Evolutionary conservation across 2,888 invertebrate species (phyloP).

Genomic region (Melipona bicolor): DNA sequence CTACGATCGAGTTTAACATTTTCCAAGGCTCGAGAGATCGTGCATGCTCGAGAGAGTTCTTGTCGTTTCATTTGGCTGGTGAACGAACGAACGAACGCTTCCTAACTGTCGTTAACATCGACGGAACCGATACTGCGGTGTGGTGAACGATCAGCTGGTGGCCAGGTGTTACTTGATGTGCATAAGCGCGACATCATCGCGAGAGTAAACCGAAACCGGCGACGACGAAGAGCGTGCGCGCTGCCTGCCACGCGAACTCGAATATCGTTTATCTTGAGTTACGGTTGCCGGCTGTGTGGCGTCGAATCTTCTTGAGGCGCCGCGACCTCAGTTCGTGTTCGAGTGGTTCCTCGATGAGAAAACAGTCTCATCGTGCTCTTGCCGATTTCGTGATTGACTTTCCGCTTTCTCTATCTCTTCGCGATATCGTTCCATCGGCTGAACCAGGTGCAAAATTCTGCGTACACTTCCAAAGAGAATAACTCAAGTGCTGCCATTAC

Average conservation of each 20-base stretch:
- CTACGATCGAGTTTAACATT: not conserved
- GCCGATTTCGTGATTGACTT: not conserved
- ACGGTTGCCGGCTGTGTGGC: constrained; percentile 58
- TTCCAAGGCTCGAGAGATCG: not conserved
- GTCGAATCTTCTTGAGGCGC: constrained; percentile 39
- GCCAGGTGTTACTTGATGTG: constrained; percentile 4
- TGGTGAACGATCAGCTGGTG: constrained; percentile 35
- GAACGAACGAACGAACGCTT: constrained; percentile 9
- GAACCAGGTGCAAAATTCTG: constrained; percentile 2
- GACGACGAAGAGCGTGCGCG: constrained; percentile 59
- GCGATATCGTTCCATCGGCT: not conserved
- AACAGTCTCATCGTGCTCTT: constrained; percentile 12
- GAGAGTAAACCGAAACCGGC: constrained; percentile 44
- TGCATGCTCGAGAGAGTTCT: not conserved
- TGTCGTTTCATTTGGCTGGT: not conserved
- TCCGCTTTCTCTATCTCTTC: not conserved
- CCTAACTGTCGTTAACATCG: constrained; percentile 15
- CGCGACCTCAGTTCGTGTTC: constrained; percentile 57
- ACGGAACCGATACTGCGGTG: not conserved
- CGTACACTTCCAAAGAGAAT: not conserved
- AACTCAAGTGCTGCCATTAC: not conserved
- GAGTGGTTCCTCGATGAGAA: constrained; percentile 43
- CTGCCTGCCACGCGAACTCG: constrained; percentile 41
- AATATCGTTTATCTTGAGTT: constrained; percentile 60
- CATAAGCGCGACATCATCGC: constrained; percentile 23